phyloP scores from a whole-genome alignment of 1,140 invertebrate species.

The Zaprionus davidi region DNA sequence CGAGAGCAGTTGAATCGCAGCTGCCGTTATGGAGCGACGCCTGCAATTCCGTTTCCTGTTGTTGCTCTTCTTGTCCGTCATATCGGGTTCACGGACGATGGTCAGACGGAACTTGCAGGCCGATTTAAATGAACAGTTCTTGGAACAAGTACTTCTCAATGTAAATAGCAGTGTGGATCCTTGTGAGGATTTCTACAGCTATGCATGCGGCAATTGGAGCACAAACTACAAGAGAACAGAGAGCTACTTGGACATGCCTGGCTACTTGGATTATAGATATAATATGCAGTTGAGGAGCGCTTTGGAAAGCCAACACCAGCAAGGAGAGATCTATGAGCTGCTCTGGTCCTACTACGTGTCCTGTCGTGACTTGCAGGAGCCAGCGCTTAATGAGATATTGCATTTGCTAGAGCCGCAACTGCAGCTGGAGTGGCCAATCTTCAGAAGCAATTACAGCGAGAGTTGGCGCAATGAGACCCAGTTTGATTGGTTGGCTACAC shows the following conservation, averaged over 20 bases:
- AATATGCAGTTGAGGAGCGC: conserved; percentile 45
- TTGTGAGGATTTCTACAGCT: conserved; percentile 67
- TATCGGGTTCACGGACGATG: conserved; percentile 10
- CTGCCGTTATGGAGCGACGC: conserved; percentile 39
- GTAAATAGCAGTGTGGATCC: conserved; percentile 56
- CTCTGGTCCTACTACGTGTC: conserved; percentile 48
- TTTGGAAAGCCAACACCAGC: conserved; percentile 5
- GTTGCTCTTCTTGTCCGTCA: conserved; percentile 4
- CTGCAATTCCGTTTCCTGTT: conserved; percentile 34
- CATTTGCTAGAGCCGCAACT: conserved; percentile 36
- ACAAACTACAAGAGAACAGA: conserved; percentile 33
- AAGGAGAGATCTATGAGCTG: conserved; percentile 30
- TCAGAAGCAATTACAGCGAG: conserved; percentile 41
- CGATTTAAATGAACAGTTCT: conserved; percentile 28
- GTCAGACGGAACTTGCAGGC: background rate
- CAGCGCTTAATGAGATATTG: conserved; percentile 47
- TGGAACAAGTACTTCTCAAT: conserved; percentile 50
- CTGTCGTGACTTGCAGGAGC: conserved; percentile 39
- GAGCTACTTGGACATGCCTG: conserved; percentile 59
- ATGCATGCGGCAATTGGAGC: conserved; percentile 64
- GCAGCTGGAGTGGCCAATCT: conserved; percentile 62
- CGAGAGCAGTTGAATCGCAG: conserved; percentile 38
- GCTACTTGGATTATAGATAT: conserved; percentile 61
- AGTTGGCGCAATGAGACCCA: conserved; percentile 52
- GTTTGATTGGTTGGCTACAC: conserved; percentile 58